Base-by-base conservation (phyloP, 2,113 vertebrate species). In the Microcebus griseorufus region DNA sequence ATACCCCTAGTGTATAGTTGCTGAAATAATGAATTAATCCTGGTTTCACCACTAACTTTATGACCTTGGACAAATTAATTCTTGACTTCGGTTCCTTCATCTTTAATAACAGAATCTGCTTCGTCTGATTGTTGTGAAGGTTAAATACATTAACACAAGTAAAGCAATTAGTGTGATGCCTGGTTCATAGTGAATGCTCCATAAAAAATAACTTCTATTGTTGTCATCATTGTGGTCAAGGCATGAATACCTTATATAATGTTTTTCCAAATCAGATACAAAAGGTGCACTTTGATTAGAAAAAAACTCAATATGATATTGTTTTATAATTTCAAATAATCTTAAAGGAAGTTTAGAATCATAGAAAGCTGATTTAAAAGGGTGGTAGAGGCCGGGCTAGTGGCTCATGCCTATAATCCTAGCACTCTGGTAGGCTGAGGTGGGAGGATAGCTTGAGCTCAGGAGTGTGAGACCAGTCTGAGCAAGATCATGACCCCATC, bases 241-340 rank as follows among this genome's bases (percentile, higher is more conserved):
- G 73, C n/a, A 32, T 32, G 62, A 45, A 20, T 82, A n/a, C 53
- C 14, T 62, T 72, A 45, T 13, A 32, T 51, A 23, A 60, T 82
- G 83, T 53, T 83, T 78, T 45, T 25, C 42, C 62, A 39, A 14
- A 72, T 78, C 14, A 69, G 20, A 48, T 81, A 42, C 18, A 91
- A 79, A n/a, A 27, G 12, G 0, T 82, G 8, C 48, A 65, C 25
- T 95, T 70, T 86, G 53, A 73, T 84, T 32, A 12, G 25, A 69
- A 78, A 88, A 88, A 85, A 79, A 17, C 42, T 90, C 69, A 81
- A 42, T 53, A 73, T 75, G 29, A 7, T 16, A 37, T 73, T 72
- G 16, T 86, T 93, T 92, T 45, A 80, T 94, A 93, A 62, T 80
- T 85, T 95, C 42, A 78, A 62, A 78, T 80, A 94, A 67, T 27